These are phyloP conservation scores for Luperina nickerlii DNA, from an alignment of 2,888 invertebrate species.

Conservation along the genomic window DNA sequence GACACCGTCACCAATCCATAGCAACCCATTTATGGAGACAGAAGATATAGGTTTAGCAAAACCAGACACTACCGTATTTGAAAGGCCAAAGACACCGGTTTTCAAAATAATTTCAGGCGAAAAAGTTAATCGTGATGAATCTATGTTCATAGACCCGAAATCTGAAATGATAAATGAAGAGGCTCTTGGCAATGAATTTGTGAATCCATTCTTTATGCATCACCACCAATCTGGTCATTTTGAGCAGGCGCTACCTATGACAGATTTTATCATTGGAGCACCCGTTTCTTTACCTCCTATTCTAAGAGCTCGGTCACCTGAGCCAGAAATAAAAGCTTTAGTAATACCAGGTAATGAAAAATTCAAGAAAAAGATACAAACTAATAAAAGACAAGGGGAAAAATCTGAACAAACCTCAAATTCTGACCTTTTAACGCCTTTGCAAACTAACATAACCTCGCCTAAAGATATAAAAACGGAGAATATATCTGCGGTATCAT, in stretches of 20 bases:
- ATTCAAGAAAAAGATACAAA: constrained; percentile 33
- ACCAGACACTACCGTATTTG: constrained; percentile 63
- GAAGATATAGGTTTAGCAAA: constrained; percentile 73
- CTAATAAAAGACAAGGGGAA: constrained; percentile 48
- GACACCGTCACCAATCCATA: constrained; percentile 67
- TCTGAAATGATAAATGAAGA: constrained; percentile 71
- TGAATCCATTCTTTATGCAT: constrained; percentile 84
- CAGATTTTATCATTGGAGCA: constrained; percentile 89
- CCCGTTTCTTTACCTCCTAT: constrained; percentile 87
- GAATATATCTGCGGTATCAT: constrained; percentile 67
- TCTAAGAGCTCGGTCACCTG: constrained; percentile 79
- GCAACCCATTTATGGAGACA: constrained; percentile 78
- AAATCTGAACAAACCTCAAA: constrained; percentile 55
- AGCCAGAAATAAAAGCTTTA: constrained; percentile 78
- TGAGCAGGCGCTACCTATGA: constrained; percentile 70
- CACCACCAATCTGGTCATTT: constrained; percentile 72
- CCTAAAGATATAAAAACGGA: constrained; percentile 49
- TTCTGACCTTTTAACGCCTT: constrained; percentile 70
- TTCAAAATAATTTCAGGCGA: constrained; percentile 83
- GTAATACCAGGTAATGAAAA: constrained; percentile 69
- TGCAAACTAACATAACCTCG: constrained; percentile 63
- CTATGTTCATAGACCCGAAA: constrained; percentile 75
- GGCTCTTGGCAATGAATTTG: constrained; percentile 78
- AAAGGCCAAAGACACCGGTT: constrained; percentile 85
- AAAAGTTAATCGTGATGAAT: constrained; percentile 74